Percentiles rank a stretch among this genome's conserved stretches.
Evolutionary conservation across 1,140 invertebrate genomes (phyloP).

Genomic region (Aphelenchoides fujianensis): DNA sequence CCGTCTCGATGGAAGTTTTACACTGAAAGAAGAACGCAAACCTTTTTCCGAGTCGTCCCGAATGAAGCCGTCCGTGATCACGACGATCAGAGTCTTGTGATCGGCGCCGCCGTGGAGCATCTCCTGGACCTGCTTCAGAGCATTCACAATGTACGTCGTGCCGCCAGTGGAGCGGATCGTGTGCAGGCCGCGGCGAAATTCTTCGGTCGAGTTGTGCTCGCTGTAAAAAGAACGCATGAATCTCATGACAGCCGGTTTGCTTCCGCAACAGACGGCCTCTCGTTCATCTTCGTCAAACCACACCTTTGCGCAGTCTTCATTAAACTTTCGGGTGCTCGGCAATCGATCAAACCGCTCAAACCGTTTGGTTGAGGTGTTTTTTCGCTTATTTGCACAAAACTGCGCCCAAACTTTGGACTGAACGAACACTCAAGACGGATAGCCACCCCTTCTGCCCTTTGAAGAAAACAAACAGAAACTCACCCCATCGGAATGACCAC

Average conservation of each 20-base stretch:
- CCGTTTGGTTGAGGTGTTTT: background rate
- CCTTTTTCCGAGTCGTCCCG: slow-evolving; percentile 1
- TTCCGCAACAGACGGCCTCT: too few species aligned
- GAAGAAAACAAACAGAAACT: too few species aligned
- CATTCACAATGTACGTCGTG: slow-evolving; percentile 5
- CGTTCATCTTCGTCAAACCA: too few species aligned
- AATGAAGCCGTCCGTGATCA: slow-evolving; percentile 7
- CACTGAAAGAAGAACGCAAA: slow-evolving; percentile 1
- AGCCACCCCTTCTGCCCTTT: too few species aligned
- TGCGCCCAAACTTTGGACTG: slow-evolving; percentile 1
- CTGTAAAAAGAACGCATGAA: too few species aligned
- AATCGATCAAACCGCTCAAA: background rate
- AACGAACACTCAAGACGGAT: background rate
- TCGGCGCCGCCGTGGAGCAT: background rate
- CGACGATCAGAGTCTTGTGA: background rate
- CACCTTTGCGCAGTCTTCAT: background rate
- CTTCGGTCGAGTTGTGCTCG: background rate
- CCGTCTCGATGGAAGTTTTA: too few species aligned
- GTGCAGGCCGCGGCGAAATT: background rate
- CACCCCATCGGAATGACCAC: slow-evolving; percentile 4
- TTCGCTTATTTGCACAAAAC: too few species aligned
- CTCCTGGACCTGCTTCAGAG: background rate
- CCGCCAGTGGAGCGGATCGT: background rate
- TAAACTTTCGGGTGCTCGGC: background rate
- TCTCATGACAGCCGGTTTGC: too few species aligned